Base-by-base conservation (phyloP, 2,888 invertebrate genomes). In the Lordiphosa andalusiaca region DNA sequence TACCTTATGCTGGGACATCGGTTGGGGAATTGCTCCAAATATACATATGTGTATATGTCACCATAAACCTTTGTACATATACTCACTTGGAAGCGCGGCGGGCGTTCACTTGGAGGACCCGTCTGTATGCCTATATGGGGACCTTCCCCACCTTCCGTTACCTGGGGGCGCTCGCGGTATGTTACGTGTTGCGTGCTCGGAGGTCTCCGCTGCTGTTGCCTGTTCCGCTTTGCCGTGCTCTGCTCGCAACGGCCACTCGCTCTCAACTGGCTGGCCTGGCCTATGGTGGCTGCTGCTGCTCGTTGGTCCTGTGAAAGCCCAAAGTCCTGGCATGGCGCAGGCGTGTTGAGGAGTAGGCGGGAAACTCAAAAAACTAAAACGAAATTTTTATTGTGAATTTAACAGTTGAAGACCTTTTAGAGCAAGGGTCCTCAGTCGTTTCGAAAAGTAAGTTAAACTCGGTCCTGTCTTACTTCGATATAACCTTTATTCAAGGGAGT, bases 211-310 rank as follows among this genome's bases (percentile, higher is more conserved):
- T 42, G 19, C 37, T 33, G 50, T 38, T 57, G 68, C 39, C 68
- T 53, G 35, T 51, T 67, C 54, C 56, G 63, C 58, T 68, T 58
- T 47, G 58, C 59, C 67, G 77, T 76, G 68, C 77, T 71, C 77
- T 71, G 67, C 71, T 76, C 67, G 56, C 53, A 55, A 71, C 73
- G 73, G 69, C 55, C 56, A 62, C 71, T 76, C 73, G 76, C 73
- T 76, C 81, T 83, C 71, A 80, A 77, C 83, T 77, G 69, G 55
- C 53, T 47, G 54, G 47, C 35, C 33, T n/a, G 37, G 53, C 50
- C n/a, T n/a, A 12, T 25, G 4, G 33, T 33, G 30, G 56, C 52
- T 53, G 39, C 49, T 62, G n/a, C 61, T 56, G 57, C n/a, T 49
- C 33, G 42, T 38, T 19, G 19, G 37, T 41, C 46, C 49, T 53